Base-by-base conservation (phyloP, 2,797 vertebrate genomes). In the Lutjanus campechanus region DNA sequence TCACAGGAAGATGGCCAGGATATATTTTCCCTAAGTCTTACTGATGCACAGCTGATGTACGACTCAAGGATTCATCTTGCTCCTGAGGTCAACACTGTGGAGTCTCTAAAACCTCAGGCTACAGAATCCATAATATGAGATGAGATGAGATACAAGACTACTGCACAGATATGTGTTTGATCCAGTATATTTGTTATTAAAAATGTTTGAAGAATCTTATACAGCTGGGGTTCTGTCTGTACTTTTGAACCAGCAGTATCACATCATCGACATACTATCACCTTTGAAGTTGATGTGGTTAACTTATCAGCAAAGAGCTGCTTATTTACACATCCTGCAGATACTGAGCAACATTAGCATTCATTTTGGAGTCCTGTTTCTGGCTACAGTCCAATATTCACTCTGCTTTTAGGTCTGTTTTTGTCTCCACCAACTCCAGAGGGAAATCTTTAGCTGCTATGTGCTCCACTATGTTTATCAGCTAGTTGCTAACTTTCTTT, bases 31-130 rank as follows among this genome's bases (percentile, higher is more conserved):
- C 16, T 7, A 16, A 16, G 22, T 69, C 50, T 54, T 12, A 25
- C 64, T 59, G 46, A 62, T 59, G 40, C 25, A 64, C 68, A 62
- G 59, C 66, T 67, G 44, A 29, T 7, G 55, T 40, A 46, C 61
- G 49, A 17, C 47, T 16, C 12, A 44, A 20, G 56, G 49, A 13
- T 73, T 76, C 40, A 61, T 25, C 36, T 1, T 41, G 13, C 43
- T 53, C 20, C 41, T 66, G 36, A 63, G 50, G 20, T 65, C 59
- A 69, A 51, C 67, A 13, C 36, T 54, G 56, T 17, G 12, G 40
- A 60, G 62, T 44, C 8, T 65, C 2, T 50, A 53, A 29, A 65
- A 66, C 70, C 59, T 17, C 19, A 56, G 11, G 50, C 12, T 7
- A 16, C 25, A 44, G 46, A 82, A 71, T 36, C 17, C 5, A 3